Evolutionary conservation across 2,113 vertebrate genomes (phyloP).

Genomic region (Chloroceryle aenea): DNA sequence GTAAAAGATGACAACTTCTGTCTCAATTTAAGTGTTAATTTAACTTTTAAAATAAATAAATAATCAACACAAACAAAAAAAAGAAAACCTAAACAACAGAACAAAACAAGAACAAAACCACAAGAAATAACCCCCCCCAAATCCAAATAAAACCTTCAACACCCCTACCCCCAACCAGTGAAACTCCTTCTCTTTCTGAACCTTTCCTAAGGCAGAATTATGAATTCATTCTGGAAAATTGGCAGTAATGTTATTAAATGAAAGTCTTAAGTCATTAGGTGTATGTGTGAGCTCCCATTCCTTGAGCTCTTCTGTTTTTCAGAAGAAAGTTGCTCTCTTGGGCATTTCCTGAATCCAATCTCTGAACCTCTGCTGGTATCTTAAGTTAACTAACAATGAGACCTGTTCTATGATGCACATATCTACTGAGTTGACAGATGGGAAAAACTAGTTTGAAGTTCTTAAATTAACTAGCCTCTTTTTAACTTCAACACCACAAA

Average conservation of each 20-base stretch:
- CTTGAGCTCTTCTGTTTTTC: background rate
- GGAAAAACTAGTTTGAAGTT: conserved; percentile 27
- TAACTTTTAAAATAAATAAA: background rate
- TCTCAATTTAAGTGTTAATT: background rate
- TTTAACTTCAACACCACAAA: conserved; percentile 43
- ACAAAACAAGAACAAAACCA: background rate
- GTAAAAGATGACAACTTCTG: background rate
- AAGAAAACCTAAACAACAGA: too few relatives aligned
- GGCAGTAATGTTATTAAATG: background rate
- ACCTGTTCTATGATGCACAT: background rate
- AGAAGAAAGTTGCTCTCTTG: background rate
- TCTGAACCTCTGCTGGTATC: background rate
- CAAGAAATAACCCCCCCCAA: too few relatives aligned
- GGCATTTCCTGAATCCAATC: background rate
- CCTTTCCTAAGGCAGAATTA: background rate
- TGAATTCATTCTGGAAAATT: background rate
- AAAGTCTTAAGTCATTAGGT: background rate
- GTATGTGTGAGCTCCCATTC: background rate
- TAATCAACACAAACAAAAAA: too few relatives aligned
- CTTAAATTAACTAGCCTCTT: conserved; percentile 42
- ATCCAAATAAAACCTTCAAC: too few relatives aligned
- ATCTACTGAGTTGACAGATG: conserved; percentile 23
- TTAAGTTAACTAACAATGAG: background rate
- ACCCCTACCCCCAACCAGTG: background rate
- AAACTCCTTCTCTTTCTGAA: background rate